Percentiles rank a stretch among this genome's conserved stretches.
phyloP scores from a whole-genome alignment of 2,888 invertebrate species.

The Stomorhina lunata region DNA sequence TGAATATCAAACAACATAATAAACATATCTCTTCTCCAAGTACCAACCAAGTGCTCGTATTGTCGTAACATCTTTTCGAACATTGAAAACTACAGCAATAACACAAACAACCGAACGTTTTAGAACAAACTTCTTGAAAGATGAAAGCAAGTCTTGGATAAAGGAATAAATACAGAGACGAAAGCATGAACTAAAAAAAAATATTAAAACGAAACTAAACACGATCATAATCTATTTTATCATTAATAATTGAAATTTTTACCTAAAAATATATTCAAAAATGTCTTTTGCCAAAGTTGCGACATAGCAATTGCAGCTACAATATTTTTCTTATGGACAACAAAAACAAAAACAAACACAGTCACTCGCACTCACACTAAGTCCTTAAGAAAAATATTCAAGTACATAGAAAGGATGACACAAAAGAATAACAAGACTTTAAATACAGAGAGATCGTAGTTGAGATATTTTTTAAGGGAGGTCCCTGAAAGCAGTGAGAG shows the following conservation, averaged over 20 bases:
- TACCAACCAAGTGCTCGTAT: slow-evolving; percentile 64
- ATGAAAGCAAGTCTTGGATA: slow-evolving; percentile 46
- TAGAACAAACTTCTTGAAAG: slow-evolving; percentile 53
- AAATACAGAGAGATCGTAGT: slow-evolving; percentile 19
- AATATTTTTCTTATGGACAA: slow-evolving; percentile 40
- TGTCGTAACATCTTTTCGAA: slow-evolving; percentile 60
- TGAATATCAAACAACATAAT: slow-evolving; percentile 66
- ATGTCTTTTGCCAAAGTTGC: slow-evolving; percentile 68
- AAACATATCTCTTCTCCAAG: slow-evolving; percentile 66
- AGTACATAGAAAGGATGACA: slow-evolving; percentile 45
- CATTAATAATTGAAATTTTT: slow-evolving; percentile 71
- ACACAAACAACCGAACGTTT: slow-evolving; percentile 57
- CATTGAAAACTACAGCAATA: slow-evolving; percentile 56
- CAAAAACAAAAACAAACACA: slow-evolving; percentile 6
- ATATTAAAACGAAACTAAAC: slow-evolving; percentile 67
- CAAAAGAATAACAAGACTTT: slow-evolving; percentile 50
- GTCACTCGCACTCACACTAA: not conserved
- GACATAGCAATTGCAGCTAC: slow-evolving; percentile 63
- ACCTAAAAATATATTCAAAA: slow-evolving; percentile 70
- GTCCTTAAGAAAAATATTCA: slow-evolving; percentile 31
- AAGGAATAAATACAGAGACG: slow-evolving; percentile 1
- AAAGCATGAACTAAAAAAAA: slow-evolving; percentile 32
- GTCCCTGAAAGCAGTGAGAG: not conserved
- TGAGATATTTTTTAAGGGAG: not conserved
- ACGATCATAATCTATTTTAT: slow-evolving; percentile 70